Evolutionary conservation across 2,888 invertebrate species (phyloP).

Genomic region (Nycteola revayana): DNA sequence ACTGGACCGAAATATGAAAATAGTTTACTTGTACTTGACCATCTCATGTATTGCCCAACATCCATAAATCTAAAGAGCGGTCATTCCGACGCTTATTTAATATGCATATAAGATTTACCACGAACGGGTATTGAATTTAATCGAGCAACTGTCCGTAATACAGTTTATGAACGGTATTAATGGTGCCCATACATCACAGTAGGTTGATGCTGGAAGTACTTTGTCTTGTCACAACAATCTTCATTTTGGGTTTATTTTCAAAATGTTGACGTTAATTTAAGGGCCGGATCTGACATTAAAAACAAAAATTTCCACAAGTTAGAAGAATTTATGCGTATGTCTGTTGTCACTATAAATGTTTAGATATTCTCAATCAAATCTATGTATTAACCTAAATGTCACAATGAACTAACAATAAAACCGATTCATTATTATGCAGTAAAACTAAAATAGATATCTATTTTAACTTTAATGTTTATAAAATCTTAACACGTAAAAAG

Average conservation of each 20-base stretch:
- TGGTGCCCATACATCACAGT: slow-evolving; percentile 37
- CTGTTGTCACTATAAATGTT: too few relatives aligned
- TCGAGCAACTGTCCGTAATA: slow-evolving; percentile 60
- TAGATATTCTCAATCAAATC: too few relatives aligned
- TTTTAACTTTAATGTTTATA: background rate
- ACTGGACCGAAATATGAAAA: slow-evolving; percentile 15
- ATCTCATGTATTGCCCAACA: slow-evolving; percentile 43
- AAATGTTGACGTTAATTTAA: slow-evolving; percentile 3
- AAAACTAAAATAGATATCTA: too few relatives aligned
- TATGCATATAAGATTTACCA: slow-evolving; percentile 76
- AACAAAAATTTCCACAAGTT: too few relatives aligned
- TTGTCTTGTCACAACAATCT: slow-evolving; percentile 46
- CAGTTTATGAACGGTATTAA: slow-evolving; percentile 62
- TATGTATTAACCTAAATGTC: too few relatives aligned
- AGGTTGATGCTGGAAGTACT: slow-evolving; percentile 35
- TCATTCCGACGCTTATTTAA: slow-evolving; percentile 70
- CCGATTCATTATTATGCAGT: too few relatives aligned
- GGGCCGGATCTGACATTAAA: background rate
- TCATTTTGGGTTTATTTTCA: slow-evolving; percentile 32
- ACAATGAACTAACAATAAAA: too few relatives aligned
- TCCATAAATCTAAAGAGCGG: slow-evolving; percentile 64
- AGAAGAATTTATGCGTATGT: too few relatives aligned
- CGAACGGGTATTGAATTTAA: slow-evolving; percentile 73
- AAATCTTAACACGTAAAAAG: slow-evolving; percentile 18
- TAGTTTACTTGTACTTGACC: slow-evolving; percentile 27